A percentile compares a stretch with the other conserved stretches of the same genome.
Conservation (phyloP, 1,140 invertebrate genomes). For the Xylocopa sonorina region DNA sequence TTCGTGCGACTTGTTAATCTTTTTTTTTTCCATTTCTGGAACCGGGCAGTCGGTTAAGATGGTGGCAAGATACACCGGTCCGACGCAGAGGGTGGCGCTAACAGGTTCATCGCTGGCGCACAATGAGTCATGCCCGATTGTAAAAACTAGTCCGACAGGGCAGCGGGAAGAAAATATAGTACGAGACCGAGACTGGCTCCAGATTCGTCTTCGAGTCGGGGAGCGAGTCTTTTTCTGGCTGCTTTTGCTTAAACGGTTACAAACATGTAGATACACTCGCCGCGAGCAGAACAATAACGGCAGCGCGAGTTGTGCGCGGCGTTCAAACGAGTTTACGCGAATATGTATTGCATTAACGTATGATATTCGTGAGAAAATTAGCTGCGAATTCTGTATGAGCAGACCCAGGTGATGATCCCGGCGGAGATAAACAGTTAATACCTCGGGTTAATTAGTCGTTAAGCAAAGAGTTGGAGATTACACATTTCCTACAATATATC, state of each 20-base stretch:
- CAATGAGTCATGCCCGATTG: constrained; percentile 50
- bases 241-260: background rate
- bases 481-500: background rate
- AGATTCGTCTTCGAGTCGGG: background rate
- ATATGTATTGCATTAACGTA: no score
- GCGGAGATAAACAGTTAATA: background rate
- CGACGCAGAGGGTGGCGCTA: constrained; percentile 54
- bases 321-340: no score
- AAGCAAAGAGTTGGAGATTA: background rate
- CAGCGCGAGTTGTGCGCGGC: no score
- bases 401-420: no score
- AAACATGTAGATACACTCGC: background rate
- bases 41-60: constrained; percentile 10
- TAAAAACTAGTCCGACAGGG: constrained; percentile 33
- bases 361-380: no score
- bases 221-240: background rate
- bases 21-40: background rate
- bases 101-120: constrained; percentile 59
- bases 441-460: background rate
- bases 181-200: background rate
- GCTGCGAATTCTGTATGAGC: no score
- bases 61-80: constrained; percentile 39
- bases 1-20: background rate
- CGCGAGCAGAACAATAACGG: background rate
- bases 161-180: constrained; percentile 1